Evolutionary conservation across 2,113 vertebrate species (phyloP).

Genomic region (Heliornis fulica): DNA sequence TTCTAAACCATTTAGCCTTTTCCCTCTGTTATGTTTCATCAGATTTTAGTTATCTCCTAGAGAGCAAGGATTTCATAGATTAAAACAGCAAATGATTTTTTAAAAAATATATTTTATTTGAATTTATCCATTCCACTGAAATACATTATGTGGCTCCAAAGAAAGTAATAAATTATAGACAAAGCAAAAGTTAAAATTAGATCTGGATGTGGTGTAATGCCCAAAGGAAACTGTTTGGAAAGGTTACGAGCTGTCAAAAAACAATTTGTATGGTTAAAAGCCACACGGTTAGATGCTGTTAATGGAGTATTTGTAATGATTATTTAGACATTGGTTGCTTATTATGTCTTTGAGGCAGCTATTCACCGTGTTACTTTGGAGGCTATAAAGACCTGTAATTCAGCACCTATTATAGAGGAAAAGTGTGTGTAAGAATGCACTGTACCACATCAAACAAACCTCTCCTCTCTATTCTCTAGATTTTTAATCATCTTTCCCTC

Average conservation of each 20-base stretch:
- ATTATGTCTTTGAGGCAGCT: slow-evolving; percentile 85
- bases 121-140: slow-evolving; percentile 63
- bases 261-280: slow-evolving; percentile 76
- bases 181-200: slow-evolving; percentile 74
- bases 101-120: slow-evolving; percentile 68
- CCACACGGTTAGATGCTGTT: slow-evolving; percentile 73
- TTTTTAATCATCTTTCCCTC: slow-evolving; percentile 83
- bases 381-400: slow-evolving; percentile 83
- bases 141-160: slow-evolving; percentile 63
- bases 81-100: slow-evolving; percentile 72
- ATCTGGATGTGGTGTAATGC: slow-evolving; percentile 68
- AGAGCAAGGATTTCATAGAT: slow-evolving; percentile 56
- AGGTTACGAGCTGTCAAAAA: slow-evolving; percentile 77
- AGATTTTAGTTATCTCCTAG: slow-evolving; percentile 49
- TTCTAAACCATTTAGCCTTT: slow-evolving; percentile 44
- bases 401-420: slow-evolving; percentile 82
- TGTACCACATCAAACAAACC: slow-evolving; percentile 74
- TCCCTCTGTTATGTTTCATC: slow-evolving; percentile 30
- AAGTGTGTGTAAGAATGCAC: slow-evolving; percentile 68
- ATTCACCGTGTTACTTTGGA: slow-evolving; percentile 76
- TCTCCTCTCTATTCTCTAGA: slow-evolving; percentile 73
- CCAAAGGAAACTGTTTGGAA: slow-evolving; percentile 74
- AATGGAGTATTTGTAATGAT: slow-evolving; percentile 76
- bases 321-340: slow-evolving; percentile 80
- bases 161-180: slow-evolving; percentile 74